Conservation (phyloP, 2,888 invertebrate species). For the Plagiodera versicolora region DNA sequence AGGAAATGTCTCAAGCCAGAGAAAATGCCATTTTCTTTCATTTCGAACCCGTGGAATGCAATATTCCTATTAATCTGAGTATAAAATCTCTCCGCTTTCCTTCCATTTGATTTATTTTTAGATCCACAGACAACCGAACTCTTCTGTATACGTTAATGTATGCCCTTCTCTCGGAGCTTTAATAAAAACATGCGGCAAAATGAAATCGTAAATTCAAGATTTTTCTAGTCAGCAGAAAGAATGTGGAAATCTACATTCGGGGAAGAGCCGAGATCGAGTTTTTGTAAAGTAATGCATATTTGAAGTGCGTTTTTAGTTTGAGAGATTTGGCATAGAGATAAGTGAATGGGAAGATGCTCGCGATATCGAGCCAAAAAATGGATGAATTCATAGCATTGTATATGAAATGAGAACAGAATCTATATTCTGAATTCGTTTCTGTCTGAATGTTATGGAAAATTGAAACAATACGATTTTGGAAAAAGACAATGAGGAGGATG, state of each 20-base stretch:
- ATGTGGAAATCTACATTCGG: conserved; percentile 25
- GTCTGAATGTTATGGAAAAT: too few relatives aligned
- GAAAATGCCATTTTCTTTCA: conserved; percentile 33
- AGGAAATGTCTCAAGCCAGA: conserved; percentile 33
- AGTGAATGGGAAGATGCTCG: neutral
- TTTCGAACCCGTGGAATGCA: conserved; percentile 19
- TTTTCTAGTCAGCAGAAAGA: conserved; percentile 27
- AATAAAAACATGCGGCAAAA: conserved; percentile 28
- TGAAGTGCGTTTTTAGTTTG: conserved; percentile 21
- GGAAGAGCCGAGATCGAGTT: conserved; percentile 23
- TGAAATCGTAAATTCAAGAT: conserved; percentile 28
- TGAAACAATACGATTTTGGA: too few relatives aligned
- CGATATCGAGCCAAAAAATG: neutral
- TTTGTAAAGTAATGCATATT: conserved; percentile 24
- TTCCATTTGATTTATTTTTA: conserved; percentile 25
- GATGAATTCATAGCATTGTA: neutral
- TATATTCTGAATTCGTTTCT: too few relatives aligned
- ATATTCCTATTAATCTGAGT: conserved; percentile 27
- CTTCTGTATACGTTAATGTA: conserved; percentile 24
- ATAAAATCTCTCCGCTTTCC: conserved; percentile 26
- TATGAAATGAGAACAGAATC: too few relatives aligned
- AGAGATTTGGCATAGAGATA: conserved; percentile 10
- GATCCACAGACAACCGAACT: conserved; percentile 10
- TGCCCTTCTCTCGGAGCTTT: conserved; percentile 22
- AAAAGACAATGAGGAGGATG: too few relatives aligned